Evolutionary conservation across 92 coral and sea anemone species (phyloP).

Genomic region (Actinernus sp.): DNA sequence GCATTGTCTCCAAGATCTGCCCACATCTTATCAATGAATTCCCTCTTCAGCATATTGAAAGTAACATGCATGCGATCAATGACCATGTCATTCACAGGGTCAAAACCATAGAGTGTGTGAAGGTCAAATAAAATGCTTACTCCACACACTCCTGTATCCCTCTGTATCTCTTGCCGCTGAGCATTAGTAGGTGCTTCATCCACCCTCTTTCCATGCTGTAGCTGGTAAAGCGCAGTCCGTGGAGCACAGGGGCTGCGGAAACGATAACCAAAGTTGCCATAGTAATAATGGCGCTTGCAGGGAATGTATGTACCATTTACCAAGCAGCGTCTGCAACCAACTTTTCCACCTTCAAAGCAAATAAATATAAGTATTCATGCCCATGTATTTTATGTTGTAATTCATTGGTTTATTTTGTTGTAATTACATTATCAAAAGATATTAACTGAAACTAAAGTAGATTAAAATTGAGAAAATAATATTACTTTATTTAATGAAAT

Average conservation of each 20-base stretch:
- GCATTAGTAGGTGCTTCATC: slow-evolving; percentile 55
- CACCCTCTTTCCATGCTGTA: slow-evolving; percentile 41
- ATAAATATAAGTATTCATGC: too few relatives aligned
- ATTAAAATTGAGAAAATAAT: too few relatives aligned
- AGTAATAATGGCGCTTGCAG: slow-evolving; percentile 43
- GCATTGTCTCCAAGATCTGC: slow-evolving; percentile 64
- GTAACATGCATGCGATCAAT: slow-evolving; percentile 81
- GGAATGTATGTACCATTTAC: slow-evolving; percentile 33
- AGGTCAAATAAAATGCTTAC: slow-evolving; percentile 63
- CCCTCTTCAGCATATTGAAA: slow-evolving; percentile 69
- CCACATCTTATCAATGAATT: slow-evolving; percentile 80
- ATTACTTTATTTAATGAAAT: too few relatives aligned
- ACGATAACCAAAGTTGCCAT: slow-evolving; percentile 39
- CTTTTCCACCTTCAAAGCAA: slow-evolving; percentile 24
- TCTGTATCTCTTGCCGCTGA: slow-evolving; percentile 41
- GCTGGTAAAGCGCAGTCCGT: slow-evolving; percentile 56
- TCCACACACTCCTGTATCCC: slow-evolving; percentile 73
- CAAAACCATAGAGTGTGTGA: slow-evolving; percentile 60
- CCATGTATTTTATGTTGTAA: too few relatives aligned
- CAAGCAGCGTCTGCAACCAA: slow-evolving; percentile 61
- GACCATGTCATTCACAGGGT: slow-evolving; percentile 74
- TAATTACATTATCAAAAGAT: too few relatives aligned
- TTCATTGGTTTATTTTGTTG: too few relatives aligned
- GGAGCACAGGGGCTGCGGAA: slow-evolving; percentile 23
- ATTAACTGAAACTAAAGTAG: too few relatives aligned